A percentile compares a stretch with the other conserved stretches of the same genome.
Conservation (phyloP, 2,888 invertebrate species). For the Leptinotarsa peninsularis region DNA sequence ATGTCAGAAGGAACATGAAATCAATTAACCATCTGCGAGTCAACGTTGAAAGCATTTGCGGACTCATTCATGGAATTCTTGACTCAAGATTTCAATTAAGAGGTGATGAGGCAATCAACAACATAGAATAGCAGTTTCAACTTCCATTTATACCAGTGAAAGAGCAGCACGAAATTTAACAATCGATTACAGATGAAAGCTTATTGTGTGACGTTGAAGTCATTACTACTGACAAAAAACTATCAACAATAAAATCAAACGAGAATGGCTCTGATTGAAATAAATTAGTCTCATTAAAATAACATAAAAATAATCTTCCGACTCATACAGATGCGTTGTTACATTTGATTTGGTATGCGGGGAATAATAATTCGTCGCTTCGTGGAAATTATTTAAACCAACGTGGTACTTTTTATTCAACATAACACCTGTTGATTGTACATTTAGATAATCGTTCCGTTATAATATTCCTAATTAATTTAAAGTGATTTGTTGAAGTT, state of each 20-base stretch:
- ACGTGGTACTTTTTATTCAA: background rate
- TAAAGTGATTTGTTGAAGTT: too few relatives aligned
- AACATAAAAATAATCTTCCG: background rate
- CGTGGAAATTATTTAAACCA: background rate
- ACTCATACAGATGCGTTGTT: too few relatives aligned
- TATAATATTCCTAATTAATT: too few relatives aligned
- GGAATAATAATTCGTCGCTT: background rate
- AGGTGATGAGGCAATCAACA: background rate
- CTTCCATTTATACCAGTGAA: background rate
- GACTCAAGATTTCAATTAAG: background rate
- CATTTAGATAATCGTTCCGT: background rate
- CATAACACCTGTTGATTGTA: background rate
- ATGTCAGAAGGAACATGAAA: background rate
- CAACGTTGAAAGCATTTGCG: background rate
- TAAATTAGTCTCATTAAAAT: background rate
- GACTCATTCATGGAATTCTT: background rate
- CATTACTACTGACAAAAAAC: background rate
- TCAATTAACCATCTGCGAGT: background rate
- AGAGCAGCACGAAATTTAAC: constrained; percentile 1
- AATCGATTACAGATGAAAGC: background rate
- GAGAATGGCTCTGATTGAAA: background rate
- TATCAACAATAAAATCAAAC: background rate
- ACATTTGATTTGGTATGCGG: background rate
- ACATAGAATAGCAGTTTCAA: background rate
- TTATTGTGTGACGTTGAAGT: background rate